phyloP scores from a whole-genome alignment of 2,888 invertebrate genomes.

The Pristionchus entomophagus region DNA sequence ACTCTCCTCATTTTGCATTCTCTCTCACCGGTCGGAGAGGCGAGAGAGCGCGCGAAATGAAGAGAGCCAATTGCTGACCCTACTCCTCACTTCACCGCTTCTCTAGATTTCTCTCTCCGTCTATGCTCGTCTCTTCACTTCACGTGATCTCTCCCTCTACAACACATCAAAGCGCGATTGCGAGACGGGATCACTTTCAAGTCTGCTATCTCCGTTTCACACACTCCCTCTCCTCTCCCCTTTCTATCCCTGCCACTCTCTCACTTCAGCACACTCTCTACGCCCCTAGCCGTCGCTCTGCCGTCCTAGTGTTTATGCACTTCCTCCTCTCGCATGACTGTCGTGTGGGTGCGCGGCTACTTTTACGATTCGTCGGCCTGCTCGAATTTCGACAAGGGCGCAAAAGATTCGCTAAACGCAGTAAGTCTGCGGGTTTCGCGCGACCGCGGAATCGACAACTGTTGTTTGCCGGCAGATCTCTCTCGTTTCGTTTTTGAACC shows the following conservation, averaged over 20 bases:
- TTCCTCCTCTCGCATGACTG: not conserved
- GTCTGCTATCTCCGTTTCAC: not conserved
- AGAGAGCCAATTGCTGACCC: too few species aligned
- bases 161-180: not conserved
- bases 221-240: not conserved
- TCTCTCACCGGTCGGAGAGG: too few species aligned
- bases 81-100: too few species aligned
- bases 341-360: not conserved
- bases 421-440: too few species aligned
- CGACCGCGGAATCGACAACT: not conserved
- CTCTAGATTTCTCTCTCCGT: too few species aligned
- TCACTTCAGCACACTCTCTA: not conserved
- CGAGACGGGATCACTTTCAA: not conserved
- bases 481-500: too few species aligned
- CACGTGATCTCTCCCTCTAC: not conserved
- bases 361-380: too few species aligned
- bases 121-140: not conserved
- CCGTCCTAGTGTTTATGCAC: slow-evolving; percentile 8
- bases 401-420: too few species aligned
- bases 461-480: too few species aligned
- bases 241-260: not conserved
- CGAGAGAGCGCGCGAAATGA: too few species aligned
- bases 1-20: too few species aligned
- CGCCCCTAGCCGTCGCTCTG: not conserved
- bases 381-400: too few species aligned